Base-by-base conservation (phyloP, 1,140 invertebrate genomes). In the Matsumurasca onukii region DNA sequence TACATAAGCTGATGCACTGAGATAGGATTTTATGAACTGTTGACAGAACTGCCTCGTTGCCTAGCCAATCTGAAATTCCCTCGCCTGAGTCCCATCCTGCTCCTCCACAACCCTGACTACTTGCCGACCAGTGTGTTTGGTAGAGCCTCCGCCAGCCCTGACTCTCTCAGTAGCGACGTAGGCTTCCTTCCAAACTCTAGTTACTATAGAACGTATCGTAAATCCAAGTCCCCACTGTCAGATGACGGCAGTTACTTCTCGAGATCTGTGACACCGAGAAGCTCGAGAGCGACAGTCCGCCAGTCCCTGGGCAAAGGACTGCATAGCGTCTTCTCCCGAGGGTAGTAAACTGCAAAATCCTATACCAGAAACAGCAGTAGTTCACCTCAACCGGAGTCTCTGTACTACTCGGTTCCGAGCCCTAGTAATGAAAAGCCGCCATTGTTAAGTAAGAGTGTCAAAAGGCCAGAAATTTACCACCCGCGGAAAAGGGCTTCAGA, bases 11-110 rank as follows among this genome's bases (percentile, higher is more conserved):
- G n/a, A n/a, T n/a, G n/a, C n/a, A n/a, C n/a, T n/a, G n/a, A n/a
- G n/a, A n/a, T n/a, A n/a, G n/a, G n/a, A n/a, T n/a, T n/a, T n/a
- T n/a, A n/a, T n/a, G n/a, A n/a, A n/a, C n/a, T n/a, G n/a, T n/a
- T n/a, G n/a, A n/a, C n/a, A n/a, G n/a, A n/a, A n/a, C n/a, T n/a
- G n/a, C 74, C 61, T 49, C 27, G 61, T 3, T 29, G 61, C n/a
- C 39, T 63, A 3, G 66, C 73, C 27, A 20, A 45, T 5, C 9
- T 49, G n/a, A 49, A 66, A 25, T 66, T 49, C 49, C 64, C 39
- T n/a, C 13, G 64, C 13, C 64, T 66, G 20, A 66, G 64, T 49
- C 64, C 39, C 15, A 49, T 52, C 25, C 34, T 52, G 24, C 34
- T 66, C 34, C 64, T 52, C 2, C 20, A 3, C 15, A 13, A 49